Evolutionary conservation across 2,797 vertebrate genomes (phyloP), one percentile per base, ranked within the genome.

Genomic region (Arvicola amphibius): DNA sequence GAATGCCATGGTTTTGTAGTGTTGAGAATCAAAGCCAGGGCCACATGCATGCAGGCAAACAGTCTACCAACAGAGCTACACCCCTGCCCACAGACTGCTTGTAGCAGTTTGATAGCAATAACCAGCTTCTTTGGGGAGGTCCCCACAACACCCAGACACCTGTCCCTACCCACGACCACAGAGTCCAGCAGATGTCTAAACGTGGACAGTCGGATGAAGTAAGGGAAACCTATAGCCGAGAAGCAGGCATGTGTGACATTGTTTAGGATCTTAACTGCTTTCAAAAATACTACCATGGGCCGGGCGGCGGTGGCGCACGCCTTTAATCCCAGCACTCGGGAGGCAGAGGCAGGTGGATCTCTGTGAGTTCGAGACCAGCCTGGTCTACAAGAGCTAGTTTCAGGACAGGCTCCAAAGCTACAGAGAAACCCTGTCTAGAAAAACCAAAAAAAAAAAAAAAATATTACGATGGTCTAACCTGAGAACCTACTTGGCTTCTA

Each of bases 391-490:
- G n/a, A n/a, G n/a, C n/a, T n/a, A n/a, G n/a, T n/a, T n/a, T n/a
- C n/a, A n/a, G n/a, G n/a, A n/a, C n/a, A n/a, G n/a, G n/a, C n/a
- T n/a, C n/a, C n/a, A n/a, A n/a, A n/a, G n/a, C n/a, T n/a, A n/a
- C n/a, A n/a, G n/a, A n/a, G n/a, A n/a, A n/a, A n/a, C n/a, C n/a
- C n/a, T n/a, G n/a, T n/a, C n/a, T n/a, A n/a, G n/a, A n/a, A n/a
- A n/a, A n/a, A n/a, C n/a, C n/a, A n/a, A n/a, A n/a, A n/a, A n/a
- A n/a, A n/a, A n/a, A n/a, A n/a, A n/a, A n/a, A n/a, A n/a, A n/a
- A n/a, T n/a, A n/a, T n/a, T n/a, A n/a, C n/a, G n/a, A n/a, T n/a
- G 37, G 37, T 80, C 74, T 96, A 87, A 56, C 91, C 74, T 32
- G 19, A 63, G 85, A 56, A 80, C 48, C 88, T 21, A 12, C 27